Percentiles rank a stretch among this genome's conserved stretches.
phyloP scores from a whole-genome alignment of 2,888 invertebrate species.

The Lasioglossum zephyrum region DNA sequence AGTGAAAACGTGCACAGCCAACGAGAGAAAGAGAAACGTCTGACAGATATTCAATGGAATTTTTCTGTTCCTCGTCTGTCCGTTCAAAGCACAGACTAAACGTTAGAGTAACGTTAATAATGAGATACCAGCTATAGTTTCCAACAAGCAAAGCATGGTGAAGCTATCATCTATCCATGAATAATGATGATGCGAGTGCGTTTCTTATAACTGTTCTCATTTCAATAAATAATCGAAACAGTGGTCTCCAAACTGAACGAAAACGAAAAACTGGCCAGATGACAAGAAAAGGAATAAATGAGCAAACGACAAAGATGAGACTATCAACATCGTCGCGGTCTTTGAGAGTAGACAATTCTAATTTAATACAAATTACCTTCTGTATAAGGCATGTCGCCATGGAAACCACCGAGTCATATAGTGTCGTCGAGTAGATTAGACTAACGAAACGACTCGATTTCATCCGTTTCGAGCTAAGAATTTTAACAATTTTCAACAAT shows the following conservation, averaged over 20 bases:
- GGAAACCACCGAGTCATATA: slow-evolving; percentile 66
- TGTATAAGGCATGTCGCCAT: slow-evolving; percentile 52
- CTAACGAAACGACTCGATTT: slow-evolving; percentile 53
- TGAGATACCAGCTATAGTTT: background rate
- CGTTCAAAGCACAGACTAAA: background rate
- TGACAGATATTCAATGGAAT: background rate
- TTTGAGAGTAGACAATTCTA: slow-evolving; percentile 35
- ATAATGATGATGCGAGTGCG: slow-evolving; percentile 13
- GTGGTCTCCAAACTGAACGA: slow-evolving; percentile 68
- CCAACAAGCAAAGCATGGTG: slow-evolving; percentile 20
- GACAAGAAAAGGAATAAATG: slow-evolving; percentile 35
- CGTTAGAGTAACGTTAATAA: background rate
- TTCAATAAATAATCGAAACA: slow-evolving; percentile 58
- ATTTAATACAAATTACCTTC: slow-evolving; percentile 57
- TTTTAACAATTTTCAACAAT: background rate
- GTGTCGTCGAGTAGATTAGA: slow-evolving; percentile 50
- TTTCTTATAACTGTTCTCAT: background rate
- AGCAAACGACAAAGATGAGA: slow-evolving; percentile 43
- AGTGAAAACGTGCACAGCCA: background rate
- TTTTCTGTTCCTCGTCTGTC: background rate
- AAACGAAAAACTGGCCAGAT: slow-evolving; percentile 42
- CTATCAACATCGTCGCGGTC: slow-evolving; percentile 45
- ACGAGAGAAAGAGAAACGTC: background rate
- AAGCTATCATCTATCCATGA: slow-evolving; percentile 5
- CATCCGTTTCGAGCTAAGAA: background rate